Base-by-base conservation (phyloP, 1,140 invertebrate species). In the Pachyrhynchus sulphureomaculatus region DNA sequence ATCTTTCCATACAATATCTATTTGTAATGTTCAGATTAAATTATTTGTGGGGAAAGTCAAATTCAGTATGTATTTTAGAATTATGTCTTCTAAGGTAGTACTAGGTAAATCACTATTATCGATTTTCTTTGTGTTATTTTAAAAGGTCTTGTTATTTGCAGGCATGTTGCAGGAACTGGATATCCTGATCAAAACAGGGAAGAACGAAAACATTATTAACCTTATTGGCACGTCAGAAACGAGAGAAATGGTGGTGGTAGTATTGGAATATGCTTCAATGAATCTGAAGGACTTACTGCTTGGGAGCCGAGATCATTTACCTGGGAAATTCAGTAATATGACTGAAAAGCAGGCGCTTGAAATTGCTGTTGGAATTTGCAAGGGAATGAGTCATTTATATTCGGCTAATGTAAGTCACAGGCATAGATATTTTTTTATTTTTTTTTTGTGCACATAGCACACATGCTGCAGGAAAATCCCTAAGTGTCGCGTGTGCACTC, bases 161-260 rank as follows among this genome's bases (percentile, higher is more conserved):
- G 58, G 82, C 6, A 88, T 92, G 83, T 71, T 92, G 12, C 81
- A 86, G 39, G 88, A 92, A 65, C 72, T 94, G 24, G 88, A 90
- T 58, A 66, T 87, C 24, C 78, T 92, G 8, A 85, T 90, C 2
- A 82, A 85, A 71, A 77, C 85, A 1, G 84, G 83, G 59, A 80
- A 80, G 33, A 87, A 91, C 74, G 81, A 84, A 13, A 86, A 92
- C 76, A 75, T 93, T 0, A 78, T 91, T 4, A 81, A 84, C 41
- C 81, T 93, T 15, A 81, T 92, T 66, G 92, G 92, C 3, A 89
- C 89, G 18, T 90, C 87, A 69, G 89, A 92, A 74, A 88, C 86
- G 41, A 78, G 83, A 1, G 86, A 90, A 45, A 86, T 82, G 26
- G 76, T 91, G 5, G 87, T 85, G 67, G 79, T 92, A 15, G 83